Evolutionary conservation across 2,888 invertebrate species (phyloP).

Genomic region (Ornithoptera alexandrae): DNA sequence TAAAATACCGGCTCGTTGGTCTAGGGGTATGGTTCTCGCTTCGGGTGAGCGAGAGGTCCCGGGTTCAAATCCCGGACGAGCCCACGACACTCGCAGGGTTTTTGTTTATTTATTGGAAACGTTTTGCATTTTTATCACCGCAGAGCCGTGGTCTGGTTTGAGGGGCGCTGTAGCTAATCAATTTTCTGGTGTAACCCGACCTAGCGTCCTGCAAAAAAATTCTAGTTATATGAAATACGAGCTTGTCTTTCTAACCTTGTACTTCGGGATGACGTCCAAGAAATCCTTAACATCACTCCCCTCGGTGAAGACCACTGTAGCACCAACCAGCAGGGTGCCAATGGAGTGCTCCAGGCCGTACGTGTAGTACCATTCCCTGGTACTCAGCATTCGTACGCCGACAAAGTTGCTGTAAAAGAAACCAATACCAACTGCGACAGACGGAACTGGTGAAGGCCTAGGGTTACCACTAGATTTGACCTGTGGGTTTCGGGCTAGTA

Average conservation of each 20-base stretch:
- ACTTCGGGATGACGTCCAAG: conserved; percentile 29
- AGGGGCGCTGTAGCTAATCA: too few relatives aligned
- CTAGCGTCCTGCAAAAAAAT: too few relatives aligned
- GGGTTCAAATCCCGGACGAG: conserved; percentile 82
- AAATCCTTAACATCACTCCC: conserved; percentile 27
- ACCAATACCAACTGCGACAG: too few relatives aligned
- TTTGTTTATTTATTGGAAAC: too few relatives aligned
- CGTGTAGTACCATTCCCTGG: conserved; percentile 36
- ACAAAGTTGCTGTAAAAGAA: too few relatives aligned
- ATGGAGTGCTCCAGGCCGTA: conserved; percentile 33
- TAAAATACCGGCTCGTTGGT: conserved; percentile 72
- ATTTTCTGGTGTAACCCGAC: too few relatives aligned
- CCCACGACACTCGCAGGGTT: conserved; percentile 43
- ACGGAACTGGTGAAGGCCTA: too few relatives aligned
- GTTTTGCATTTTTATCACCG: too few relatives aligned
- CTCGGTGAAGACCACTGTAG: conserved; percentile 33
- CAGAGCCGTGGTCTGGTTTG: too few relatives aligned
- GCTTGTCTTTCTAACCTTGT: conserved; percentile 2
- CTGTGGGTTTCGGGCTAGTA: too few relatives aligned
- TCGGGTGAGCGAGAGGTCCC: conserved; percentile 82
- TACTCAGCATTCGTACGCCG: conserved; percentile 27
- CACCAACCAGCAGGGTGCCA: conserved; percentile 26
- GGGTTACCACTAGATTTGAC: too few relatives aligned
- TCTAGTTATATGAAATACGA: too few relatives aligned
- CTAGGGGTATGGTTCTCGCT: conserved; percentile 82